Evolutionary conservation across 2,797 vertebrate genomes (phyloP).

Genomic region (Netta rufina): DNA sequence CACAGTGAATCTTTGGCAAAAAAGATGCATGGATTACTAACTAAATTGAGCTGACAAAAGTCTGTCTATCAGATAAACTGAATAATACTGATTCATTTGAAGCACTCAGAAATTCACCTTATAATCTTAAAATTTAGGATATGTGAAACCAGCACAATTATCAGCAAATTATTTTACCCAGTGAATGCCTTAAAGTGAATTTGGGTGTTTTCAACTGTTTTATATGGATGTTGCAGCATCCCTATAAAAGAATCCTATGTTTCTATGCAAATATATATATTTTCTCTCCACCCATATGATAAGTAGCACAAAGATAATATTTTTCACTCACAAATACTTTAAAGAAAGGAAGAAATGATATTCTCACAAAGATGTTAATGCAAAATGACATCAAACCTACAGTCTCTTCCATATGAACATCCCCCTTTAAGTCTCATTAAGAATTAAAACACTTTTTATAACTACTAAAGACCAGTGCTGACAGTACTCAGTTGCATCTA

Average conservation of each 20-base stretch:
- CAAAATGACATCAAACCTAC: background rate
- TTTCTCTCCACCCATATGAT: background rate
- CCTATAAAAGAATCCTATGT: background rate
- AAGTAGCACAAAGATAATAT: background rate
- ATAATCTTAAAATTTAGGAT: background rate
- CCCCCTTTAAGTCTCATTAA: background rate
- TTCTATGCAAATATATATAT: background rate
- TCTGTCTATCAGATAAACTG: background rate
- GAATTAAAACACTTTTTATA: background rate
- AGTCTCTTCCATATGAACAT: background rate
- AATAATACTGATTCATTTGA: background rate
- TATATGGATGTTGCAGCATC: background rate
- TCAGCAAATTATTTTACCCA: background rate
- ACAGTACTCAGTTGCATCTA: background rate
- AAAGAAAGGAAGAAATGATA: background rate
- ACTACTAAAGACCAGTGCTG: background rate
- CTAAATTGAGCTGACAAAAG: background rate
- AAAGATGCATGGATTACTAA: background rate
- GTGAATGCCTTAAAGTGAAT: background rate
- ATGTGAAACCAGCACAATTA: background rate
- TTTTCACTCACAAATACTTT: background rate
- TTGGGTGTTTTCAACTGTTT: background rate
- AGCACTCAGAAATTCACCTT: background rate
- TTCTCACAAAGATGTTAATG: background rate
- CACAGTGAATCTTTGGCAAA: background rate